phyloP scores from a whole-genome alignment of 2,888 invertebrate genomes.

The Aelia acuminata region DNA sequence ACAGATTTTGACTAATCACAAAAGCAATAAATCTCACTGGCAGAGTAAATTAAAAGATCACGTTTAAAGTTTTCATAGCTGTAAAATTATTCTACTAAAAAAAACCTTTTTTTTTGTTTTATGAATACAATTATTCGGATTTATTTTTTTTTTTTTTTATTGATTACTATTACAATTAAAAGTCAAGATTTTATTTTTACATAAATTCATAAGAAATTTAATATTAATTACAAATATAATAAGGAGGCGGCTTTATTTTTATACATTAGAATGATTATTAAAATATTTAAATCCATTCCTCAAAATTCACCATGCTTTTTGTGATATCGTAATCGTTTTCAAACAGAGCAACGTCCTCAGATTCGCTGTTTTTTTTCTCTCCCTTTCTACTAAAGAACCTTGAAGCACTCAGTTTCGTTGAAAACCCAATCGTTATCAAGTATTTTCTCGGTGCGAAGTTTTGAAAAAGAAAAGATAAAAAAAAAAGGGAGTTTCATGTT shows the following conservation, averaged over 20 bases:
- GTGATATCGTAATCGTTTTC: neutral
- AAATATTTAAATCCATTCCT: neutral
- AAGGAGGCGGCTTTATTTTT: neutral
- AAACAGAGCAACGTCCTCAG: slow-evolving; percentile 15
- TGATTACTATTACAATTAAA: neutral
- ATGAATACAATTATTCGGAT: too few relatives aligned
- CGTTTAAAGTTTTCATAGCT: neutral
- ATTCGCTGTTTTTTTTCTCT: slow-evolving; percentile 16
- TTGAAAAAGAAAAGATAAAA: neutral
- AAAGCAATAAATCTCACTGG: neutral
- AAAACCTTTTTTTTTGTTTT: too few relatives aligned
- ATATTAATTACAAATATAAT: neutral
- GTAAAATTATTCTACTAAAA: too few relatives aligned
- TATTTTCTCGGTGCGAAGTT: neutral
- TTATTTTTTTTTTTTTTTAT: neutral
- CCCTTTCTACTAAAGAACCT: neutral
- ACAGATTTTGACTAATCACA: neutral
- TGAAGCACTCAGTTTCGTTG: neutral
- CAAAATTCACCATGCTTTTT: neutral
- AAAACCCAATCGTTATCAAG: neutral
- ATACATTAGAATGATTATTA: neutral
- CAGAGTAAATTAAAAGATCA: slow-evolving; percentile 6
- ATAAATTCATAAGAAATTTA: too few relatives aligned
- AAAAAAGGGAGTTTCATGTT: too few relatives aligned
- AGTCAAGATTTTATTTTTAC: neutral